Conservation (phyloP, 2,888 invertebrate species). For the Melangyna quadrimaculata region DNA sequence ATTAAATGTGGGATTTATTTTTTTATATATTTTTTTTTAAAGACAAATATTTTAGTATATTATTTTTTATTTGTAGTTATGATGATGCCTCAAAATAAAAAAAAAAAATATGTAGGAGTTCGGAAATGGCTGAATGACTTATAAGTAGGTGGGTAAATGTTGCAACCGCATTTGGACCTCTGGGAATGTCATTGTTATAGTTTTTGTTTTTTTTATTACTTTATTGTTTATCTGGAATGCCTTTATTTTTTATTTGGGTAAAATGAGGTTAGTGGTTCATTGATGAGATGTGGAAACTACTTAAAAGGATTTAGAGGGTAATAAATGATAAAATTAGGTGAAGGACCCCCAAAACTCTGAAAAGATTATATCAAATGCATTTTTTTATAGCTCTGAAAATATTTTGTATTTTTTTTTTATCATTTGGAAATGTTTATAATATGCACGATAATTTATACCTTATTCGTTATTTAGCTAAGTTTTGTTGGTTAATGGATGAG, state of each 20-base stretch:
- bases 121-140: not conserved
- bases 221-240: not conserved
- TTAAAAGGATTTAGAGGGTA: not conserved
- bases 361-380: not conserved
- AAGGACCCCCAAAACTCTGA: not conserved
- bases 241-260: not conserved
- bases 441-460: not conserved
- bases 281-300: not conserved
- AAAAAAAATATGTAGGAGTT: not conserved
- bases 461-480: not conserved
- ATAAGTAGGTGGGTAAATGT: slow-evolving; percentile 7
- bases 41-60: not conserved
- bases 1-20: slow-evolving; percentile 14
- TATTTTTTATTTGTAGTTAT: not conserved
- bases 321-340: not conserved
- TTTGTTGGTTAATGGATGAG: not conserved
- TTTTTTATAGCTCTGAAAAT: not conserved
- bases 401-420: not conserved
- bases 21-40: not conserved
- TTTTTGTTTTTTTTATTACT: not conserved
- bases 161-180: not conserved
- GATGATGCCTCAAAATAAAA: not conserved
- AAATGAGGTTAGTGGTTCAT: slow-evolving; percentile 16
- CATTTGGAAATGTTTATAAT: not conserved
- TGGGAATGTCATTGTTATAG: slow-evolving; percentile 6